Percentiles rank a stretch among this genome's conserved stretches.
Evolutionary conservation across 2,888 invertebrate species (phyloP).

Genomic region (Drosophila fulvimacula): DNA sequence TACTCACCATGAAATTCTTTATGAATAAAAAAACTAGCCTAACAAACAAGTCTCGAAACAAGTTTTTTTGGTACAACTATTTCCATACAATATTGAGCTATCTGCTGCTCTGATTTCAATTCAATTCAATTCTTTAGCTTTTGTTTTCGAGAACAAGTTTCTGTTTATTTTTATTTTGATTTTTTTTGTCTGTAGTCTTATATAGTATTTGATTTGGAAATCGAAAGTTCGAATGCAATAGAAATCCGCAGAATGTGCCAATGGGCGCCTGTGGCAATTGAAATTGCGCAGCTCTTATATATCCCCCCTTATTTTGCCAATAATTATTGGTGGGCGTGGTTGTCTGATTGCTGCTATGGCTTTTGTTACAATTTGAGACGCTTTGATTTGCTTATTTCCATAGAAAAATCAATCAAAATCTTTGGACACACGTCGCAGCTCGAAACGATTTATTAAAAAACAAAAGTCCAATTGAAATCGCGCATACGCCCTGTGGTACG

Average conservation of each 20-base stretch:
- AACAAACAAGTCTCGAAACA: slow-evolving; percentile 2
- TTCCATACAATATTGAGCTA: slow-evolving; percentile 35
- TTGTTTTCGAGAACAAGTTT: slow-evolving; percentile 48
- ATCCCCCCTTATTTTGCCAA: slow-evolving; percentile 41
- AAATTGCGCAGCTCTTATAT: slow-evolving; percentile 40
- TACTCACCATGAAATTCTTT: background rate
- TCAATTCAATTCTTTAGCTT: slow-evolving; percentile 12
- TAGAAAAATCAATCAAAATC: slow-evolving; percentile 53
- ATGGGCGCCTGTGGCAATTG: slow-evolving; percentile 39
- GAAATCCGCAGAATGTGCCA: slow-evolving; percentile 40
- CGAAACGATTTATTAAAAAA: slow-evolving; percentile 2
- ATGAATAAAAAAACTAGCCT: background rate
- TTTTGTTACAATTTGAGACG: slow-evolving; percentile 32
- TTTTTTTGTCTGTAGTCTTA: background rate
- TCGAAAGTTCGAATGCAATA: slow-evolving; percentile 53
- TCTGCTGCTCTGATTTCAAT: slow-evolving; percentile 32
- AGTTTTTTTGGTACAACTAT: slow-evolving; percentile 19
- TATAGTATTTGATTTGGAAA: slow-evolving; percentile 50
- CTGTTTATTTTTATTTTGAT: background rate
- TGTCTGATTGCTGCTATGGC: slow-evolving; percentile 7
- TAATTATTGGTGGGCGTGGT: slow-evolving; percentile 56
- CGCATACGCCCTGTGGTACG: slow-evolving; percentile 51
- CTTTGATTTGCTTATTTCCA: slow-evolving; percentile 41
- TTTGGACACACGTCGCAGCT: slow-evolving; percentile 26
- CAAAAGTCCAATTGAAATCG: slow-evolving; percentile 27